Percentiles rank a stretch among this genome's conserved stretches.
These are phyloP conservation scores for Aleiodes leptofemur DNA, from an alignment of 2,888 invertebrate genomes.

Conservation along the genomic window DNA sequence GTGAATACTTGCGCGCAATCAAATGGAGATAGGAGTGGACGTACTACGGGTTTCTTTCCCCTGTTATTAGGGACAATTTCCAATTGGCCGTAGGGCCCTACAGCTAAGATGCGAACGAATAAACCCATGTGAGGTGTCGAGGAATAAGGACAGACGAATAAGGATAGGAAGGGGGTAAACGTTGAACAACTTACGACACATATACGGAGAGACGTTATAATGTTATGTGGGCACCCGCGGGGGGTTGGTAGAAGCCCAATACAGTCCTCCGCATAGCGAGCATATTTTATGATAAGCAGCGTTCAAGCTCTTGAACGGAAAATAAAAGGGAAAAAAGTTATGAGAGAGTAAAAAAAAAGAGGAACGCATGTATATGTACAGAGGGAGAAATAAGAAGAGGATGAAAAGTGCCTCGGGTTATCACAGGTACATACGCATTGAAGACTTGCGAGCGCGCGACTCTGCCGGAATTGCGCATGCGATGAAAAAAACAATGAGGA, in stretches of 20 bases:
- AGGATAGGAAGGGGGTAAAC: constrained; percentile 42
- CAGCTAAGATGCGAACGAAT: constrained; percentile 49
- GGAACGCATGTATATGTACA: constrained; percentile 45
- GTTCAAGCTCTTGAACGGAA: constrained; percentile 49
- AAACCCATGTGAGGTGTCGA: constrained; percentile 51
- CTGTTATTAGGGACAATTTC: constrained; percentile 76
- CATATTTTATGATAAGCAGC: constrained; percentile 74
- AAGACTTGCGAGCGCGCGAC: constrained; percentile 23
- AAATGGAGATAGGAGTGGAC: constrained; percentile 68
- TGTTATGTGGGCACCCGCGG: constrained; percentile 67
- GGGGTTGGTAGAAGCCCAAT: constrained; percentile 42
- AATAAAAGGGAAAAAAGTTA: constrained; percentile 55
- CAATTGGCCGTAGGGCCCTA: constrained; percentile 70
- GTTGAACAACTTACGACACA: constrained; percentile 39
- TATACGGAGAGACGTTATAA: constrained; percentile 63
- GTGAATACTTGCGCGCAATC: constrained; percentile 62
- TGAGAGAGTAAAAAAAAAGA: constrained; percentile 14
- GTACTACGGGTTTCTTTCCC: constrained; percentile 65
- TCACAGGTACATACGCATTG: constrained; percentile 31
- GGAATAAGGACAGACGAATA: constrained; percentile 50
- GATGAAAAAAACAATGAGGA: constrained; percentile 18
- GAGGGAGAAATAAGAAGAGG: constrained; percentile 29
- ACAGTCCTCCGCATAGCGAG: constrained; percentile 58
- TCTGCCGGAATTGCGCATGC: constrained; percentile 34
- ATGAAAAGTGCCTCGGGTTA: constrained; percentile 30